Evolutionary conservation across 2,797 vertebrate species (phyloP), one percentile per base, ranked within the genome.

Genomic region (Setipinna tenuifilis): DNA sequence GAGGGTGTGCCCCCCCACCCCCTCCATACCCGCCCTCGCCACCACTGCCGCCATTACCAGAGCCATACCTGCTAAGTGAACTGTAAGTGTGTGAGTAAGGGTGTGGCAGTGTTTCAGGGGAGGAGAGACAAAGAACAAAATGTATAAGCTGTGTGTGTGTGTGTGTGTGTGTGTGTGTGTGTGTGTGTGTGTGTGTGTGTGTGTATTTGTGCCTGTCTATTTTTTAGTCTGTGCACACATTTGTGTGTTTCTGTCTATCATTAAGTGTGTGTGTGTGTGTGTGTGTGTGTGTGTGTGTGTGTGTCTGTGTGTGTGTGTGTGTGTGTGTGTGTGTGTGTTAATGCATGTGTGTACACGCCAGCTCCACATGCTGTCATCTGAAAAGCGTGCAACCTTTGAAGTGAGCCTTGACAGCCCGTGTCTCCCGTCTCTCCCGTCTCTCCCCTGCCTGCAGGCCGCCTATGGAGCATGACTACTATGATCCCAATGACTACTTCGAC

Each of bases 401-500:
- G 81, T 85, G 12, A 68, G 23, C 16, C n/a, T 14, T 86, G 19
- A 81, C 16, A 80, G 2, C 5, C 16, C n/a, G 10, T 62, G 58
- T 78, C 28, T 83, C 61, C 59, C 71, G 4, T 48, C 46, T 48
- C 46, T 48, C 10, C 50, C 14, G 50, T 54, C 50, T 54, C 50
- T 14, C 50, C 50, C 2, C 50, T 61, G 9, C 2, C 50, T 61
- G 9, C 91, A 96, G 96, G 84, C 92, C 95, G 78, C 89, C 95
- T 46, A 91, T 95, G 65, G 95, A 94, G 23, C 95, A 95, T 84
- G 94, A 95, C 86, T 96, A 95, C 92, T 95, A 96, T 25, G 95
- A 96, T 89, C 95, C 95, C 0, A 92, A 93, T 2, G 96, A 96
- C 89, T 96, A 96, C 91, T 93, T 96, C 82, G 96, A 96, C 88